Evolutionary conservation across 1,140 invertebrate genomes (phyloP), one percentile per base, ranked within the genome.

Genomic region (Diabrotica virgifera): DNA sequence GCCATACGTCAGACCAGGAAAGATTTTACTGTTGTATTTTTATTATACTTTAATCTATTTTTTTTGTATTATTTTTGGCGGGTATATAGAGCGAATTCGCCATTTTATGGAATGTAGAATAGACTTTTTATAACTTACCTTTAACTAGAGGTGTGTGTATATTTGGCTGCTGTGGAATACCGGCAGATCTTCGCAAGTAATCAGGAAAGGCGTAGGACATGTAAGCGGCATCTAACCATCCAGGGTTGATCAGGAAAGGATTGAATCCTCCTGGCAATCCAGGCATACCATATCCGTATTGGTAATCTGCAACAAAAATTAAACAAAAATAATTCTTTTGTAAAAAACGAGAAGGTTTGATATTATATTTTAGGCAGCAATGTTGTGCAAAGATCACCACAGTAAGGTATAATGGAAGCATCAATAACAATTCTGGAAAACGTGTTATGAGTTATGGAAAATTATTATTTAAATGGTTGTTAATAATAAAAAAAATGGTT

Each of bases 141-240:
- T 86, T 82, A 64, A 86, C 70, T 69, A 88, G 78, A 67, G 71
- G 51, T 7, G 63, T n/a, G 37, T 72, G 69, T 2, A 70, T 57
- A 68, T 80, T 65, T 63, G 80, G 72, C 73, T 81, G 77, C 70
- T 84, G 79, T 61, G 82, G 78, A 59, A 83, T 66, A 14, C 70
- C 68, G 24, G 65, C 68, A 9, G 65, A 72, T 65, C 80, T 78
- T 76, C 78, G 83, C 79, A 86, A 86, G 80, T 81, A 87, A 75
- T 86, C 90, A n/a, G 82, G 86, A 80, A 89, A 90, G 5, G 88
- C 85, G 74, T 89, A 89, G 68, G 84, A 83, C 74, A 91, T 82
- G 74, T 91, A 92, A 0, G 89, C 86, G 3, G 88, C 86, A 66
- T 92, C 90, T 58, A 92, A 76, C 90, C 90, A 92, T 8, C 85